phyloP scores from a whole-genome alignment of 1,140 invertebrate genomes.

The Heliothis virescens region DNA sequence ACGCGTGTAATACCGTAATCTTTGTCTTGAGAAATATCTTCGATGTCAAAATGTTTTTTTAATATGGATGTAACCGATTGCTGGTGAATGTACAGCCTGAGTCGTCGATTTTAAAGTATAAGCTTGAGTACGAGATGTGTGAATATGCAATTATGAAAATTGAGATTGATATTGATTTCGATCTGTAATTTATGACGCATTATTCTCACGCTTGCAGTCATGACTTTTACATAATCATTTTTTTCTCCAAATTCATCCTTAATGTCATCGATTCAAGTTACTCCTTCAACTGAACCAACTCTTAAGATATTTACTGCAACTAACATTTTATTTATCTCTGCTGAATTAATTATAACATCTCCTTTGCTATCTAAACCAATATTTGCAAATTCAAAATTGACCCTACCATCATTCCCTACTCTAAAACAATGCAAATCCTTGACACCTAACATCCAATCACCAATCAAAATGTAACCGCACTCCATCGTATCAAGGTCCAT shows the following conservation, averaged over 20 bases:
- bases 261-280: neutral
- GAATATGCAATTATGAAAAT: conserved; percentile 12
- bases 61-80: conserved; percentile 40
- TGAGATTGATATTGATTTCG: conserved; percentile 1
- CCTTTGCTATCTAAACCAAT: neutral
- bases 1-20: conserved; percentile 43
- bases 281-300: too few relatives aligned
- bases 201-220: neutral
- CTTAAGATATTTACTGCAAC: too few relatives aligned
- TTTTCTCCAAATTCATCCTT: neutral
- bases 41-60: conserved; percentile 42
- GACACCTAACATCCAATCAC: neutral
- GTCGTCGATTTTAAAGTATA: conserved; percentile 33
- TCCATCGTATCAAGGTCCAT: conserved; percentile 14
- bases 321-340: too few relatives aligned
- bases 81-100: conserved; percentile 2
- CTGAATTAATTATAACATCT: too few relatives aligned
- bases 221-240: conserved; percentile 5
- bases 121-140: conserved; percentile 24
- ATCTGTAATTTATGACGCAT: neutral
- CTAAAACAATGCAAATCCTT: neutral
- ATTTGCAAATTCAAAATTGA: neutral
- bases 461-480: neutral
- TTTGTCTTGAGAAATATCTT: conserved; percentile 37
- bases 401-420: neutral